These are phyloP conservation scores for Drosophila percnosoma DNA, from an alignment of 2,888 invertebrate species.

Conservation along the genomic window DNA sequence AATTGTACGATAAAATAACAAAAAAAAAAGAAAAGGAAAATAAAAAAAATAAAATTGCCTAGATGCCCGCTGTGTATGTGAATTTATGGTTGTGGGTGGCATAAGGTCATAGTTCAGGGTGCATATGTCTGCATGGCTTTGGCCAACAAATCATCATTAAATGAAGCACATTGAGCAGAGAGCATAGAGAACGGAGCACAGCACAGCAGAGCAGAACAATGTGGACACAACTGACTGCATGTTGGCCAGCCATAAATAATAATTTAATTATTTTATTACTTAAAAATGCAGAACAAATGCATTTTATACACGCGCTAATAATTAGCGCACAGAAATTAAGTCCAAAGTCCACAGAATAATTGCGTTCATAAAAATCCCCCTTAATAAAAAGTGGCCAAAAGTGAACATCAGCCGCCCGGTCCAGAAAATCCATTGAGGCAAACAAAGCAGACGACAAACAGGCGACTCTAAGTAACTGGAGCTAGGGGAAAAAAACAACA, in stretches of 20 bases:
- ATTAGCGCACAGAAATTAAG: constrained; percentile 62
- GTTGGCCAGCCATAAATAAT: constrained; percentile 66
- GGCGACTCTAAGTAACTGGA: constrained; percentile 33
- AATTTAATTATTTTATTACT: constrained; percentile 80
- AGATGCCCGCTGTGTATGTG: constrained; percentile 28
- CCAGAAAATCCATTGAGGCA: constrained; percentile 42
- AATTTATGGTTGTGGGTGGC: constrained; percentile 47
- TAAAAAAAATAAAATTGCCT: constrained; percentile 9
- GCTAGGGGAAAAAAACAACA: background rate
- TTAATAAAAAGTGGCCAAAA: constrained; percentile 49
- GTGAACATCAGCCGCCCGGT: constrained; percentile 22
- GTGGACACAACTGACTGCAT: constrained; percentile 40
- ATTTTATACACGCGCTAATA: constrained; percentile 67
- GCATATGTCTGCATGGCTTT: constrained; percentile 62
- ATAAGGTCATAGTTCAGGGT: constrained; percentile 59
- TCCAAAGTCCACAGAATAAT: constrained; percentile 47
- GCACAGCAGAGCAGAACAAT: background rate
- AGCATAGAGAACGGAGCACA: background rate
- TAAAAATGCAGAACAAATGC: constrained; percentile 73
- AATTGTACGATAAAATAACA: constrained; percentile 7
- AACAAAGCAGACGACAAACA: constrained; percentile 39
- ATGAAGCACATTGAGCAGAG: constrained; percentile 31
- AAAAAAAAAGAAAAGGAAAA: background rate
- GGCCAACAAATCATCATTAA: constrained; percentile 63
- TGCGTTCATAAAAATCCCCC: constrained; percentile 43